These are phyloP conservation scores for Nymphalis urticae DNA, from an alignment of 2,888 invertebrate genomes.

Conservation along the genomic window DNA sequence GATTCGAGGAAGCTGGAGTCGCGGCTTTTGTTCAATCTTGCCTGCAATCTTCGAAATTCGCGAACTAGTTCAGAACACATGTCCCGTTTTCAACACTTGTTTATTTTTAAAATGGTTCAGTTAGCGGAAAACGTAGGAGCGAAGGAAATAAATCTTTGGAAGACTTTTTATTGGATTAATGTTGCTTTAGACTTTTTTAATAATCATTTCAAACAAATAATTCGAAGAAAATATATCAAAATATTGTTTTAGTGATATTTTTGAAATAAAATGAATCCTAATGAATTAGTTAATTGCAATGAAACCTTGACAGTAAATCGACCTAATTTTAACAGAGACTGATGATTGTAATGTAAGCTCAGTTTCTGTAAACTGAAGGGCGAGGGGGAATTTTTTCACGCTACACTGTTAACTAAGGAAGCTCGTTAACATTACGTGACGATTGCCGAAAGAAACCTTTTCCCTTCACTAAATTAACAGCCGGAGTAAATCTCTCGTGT, in stretches of 20 bases:
- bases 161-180: neutral
- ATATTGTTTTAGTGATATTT: too few relatives aligned
- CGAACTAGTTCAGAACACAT: constrained; percentile 18
- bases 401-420: constrained; percentile 73
- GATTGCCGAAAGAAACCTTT: constrained; percentile 68
- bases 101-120: constrained; percentile 5
- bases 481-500: constrained; percentile 55
- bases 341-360: constrained; percentile 36
- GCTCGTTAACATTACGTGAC: constrained; percentile 79
- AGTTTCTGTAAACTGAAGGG: constrained; percentile 32
- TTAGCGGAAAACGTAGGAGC: neutral
- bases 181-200: too few relatives aligned
- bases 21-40: constrained; percentile 49
- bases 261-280: neutral
- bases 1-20: constrained; percentile 64
- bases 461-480: constrained; percentile 65
- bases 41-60: constrained; percentile 36
- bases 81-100: constrained; percentile 2
- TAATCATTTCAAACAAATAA: neutral
- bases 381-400: constrained; percentile 72
- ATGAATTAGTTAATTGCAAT: constrained; percentile 22
- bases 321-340: constrained; percentile 26
- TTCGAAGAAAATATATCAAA: neutral
- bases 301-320: constrained; percentile 21
- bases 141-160: constrained; percentile 2